phyloP scores from a whole-genome alignment of 1,140 invertebrate genomes.

The Brachionus manjavacas region DNA sequence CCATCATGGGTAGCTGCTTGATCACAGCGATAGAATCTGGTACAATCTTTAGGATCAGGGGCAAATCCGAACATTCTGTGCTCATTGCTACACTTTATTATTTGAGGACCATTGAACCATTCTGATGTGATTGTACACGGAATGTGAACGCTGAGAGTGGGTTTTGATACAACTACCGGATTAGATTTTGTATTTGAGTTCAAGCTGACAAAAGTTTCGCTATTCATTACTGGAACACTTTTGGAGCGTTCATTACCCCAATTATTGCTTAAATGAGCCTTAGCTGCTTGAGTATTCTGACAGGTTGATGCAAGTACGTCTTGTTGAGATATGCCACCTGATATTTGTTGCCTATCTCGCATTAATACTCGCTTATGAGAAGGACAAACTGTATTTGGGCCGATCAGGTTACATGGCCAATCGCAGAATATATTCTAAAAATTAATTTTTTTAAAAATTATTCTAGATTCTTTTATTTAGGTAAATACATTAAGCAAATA shows the following conservation, averaged over 20 bases:
- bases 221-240: neutral
- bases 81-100: slow-evolving; percentile 7
- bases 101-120: slow-evolving; percentile 19
- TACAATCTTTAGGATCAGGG: slow-evolving; percentile 42
- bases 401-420: slow-evolving; percentile 39
- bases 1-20: neutral
- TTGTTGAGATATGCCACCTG: slow-evolving; percentile 33
- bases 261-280: neutral
- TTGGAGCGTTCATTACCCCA: neutral
- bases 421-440: slow-evolving; percentile 39
- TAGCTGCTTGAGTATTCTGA: neutral
- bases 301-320: slow-evolving; percentile 23
- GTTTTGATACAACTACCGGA: neutral
- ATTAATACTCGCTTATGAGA: slow-evolving; percentile 27
- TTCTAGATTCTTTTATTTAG: neutral
- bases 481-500: neutral
- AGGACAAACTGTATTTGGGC: slow-evolving; percentile 25
- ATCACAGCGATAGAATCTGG: slow-evolving; percentile 29
- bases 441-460: neutral
- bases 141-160: slow-evolving; percentile 8
- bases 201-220: neutral
- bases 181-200: neutral
- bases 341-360: slow-evolving; percentile 29
- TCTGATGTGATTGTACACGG: slow-evolving; percentile 14
- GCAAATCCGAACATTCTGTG: slow-evolving; percentile 20